phyloP scores from a whole-genome alignment of 2,797 vertebrate genomes.

The Oreochromis grahami region DNA sequence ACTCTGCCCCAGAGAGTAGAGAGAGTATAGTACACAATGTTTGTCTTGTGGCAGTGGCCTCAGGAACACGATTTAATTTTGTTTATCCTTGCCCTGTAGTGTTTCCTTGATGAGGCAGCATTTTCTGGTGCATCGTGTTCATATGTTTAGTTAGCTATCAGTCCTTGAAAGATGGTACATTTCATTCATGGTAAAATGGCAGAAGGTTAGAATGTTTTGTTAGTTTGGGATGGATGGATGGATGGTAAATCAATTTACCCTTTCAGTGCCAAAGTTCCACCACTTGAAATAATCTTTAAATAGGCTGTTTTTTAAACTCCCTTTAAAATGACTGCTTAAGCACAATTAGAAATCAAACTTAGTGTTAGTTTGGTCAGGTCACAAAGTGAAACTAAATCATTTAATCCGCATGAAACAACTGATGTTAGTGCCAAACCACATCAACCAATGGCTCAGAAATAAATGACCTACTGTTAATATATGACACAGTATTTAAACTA shows the following conservation, averaged over 20 bases:
- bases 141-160: background rate
- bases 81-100: background rate
- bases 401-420: background rate
- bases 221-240: background rate
- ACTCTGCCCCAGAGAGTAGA: background rate
- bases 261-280: background rate
- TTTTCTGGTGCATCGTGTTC: background rate
- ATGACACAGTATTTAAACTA: background rate
- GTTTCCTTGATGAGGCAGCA: background rate
- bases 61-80: background rate
- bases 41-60: background rate
- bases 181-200: background rate
- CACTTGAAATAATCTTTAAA: background rate
- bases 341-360: background rate
- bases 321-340: background rate
- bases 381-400: background rate
- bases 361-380: background rate
- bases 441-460: background rate
- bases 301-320: background rate
- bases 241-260: background rate
- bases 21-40: background rate
- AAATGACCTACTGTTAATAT: background rate
- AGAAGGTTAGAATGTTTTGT: background rate
- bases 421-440: background rate
- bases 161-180: background rate